Evolutionary conservation across 2,113 vertebrate species (phyloP), one percentile per base, ranked within the genome.

Genomic region (Polypterus bichir): DNA sequence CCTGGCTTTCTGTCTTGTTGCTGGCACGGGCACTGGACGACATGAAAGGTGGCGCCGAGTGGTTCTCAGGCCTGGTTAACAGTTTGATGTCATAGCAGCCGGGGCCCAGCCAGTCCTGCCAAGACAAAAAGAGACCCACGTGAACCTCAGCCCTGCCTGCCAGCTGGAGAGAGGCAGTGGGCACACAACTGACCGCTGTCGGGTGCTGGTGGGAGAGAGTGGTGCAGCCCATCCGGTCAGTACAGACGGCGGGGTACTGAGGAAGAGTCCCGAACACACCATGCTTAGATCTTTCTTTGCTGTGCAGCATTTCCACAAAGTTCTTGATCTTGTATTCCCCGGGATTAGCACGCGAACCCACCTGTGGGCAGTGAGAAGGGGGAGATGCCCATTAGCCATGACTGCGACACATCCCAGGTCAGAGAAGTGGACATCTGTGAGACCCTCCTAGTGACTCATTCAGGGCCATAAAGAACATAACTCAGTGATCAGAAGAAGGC

Each of bases 191-290:
- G 60, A 86, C 85, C n/a, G 4, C 56, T n/a, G 75, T 66, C n/a
- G 59, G 70, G 0, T 75, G 78, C 46, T 73, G 76, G 65, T 82
- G 77, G 66, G 78, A 73, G 54, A 77, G 65, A 0, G 73, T 80
- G 44, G 69, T 54, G 74, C 76, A 83, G 71, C 69, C 84, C 64
- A 82, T 77, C 63, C 81, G 79, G 59, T 86, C 79, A 0, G 61
- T 53, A 11, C 81, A 81, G 5, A 56, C 61, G 11, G 59, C 6
- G 0, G 69, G 77, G 63, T 76, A 74, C 54, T 77, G 81, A 0
- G 67, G 8, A 7, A 74, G 44, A 3, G 60, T 79, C 1, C 82
- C 75, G 66, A 89, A 86, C 47, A 73, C 7, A 0, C 87, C 87
- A 5, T 68, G 79, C 9, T 76, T 87, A 68, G 69, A 77, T 49